Base-by-base conservation (phyloP, 1,140 invertebrate species). In the Tetraneura akinire region DNA sequence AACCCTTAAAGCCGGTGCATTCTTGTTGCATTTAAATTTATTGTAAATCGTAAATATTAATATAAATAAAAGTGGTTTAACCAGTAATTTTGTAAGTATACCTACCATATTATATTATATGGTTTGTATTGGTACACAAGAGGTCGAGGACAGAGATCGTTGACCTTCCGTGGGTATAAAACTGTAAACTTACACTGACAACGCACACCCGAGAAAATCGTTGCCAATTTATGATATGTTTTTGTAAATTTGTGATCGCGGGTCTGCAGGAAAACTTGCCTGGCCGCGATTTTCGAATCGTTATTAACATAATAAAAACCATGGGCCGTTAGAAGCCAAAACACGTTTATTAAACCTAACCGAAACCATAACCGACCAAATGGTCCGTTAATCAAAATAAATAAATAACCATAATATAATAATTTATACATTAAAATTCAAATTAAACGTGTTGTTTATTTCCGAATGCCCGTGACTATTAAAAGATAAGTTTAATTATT, bases 141-240 rank as follows among this genome's bases (percentile, higher is more conserved):
- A 49, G 66, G 66, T 70, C 68, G 68, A 71, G 68, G 68, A 71
- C 68, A n/a, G 14, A 51, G 68, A 51, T 51, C 68, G 68, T 71
- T 51, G 47, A 71, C 45, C 68, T 71, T 71, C 26, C 8, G 9
- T 11, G 68, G 47, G 16, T 49, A 29, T 70, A 49, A 49, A 23
- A n/a, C n/a, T n/a, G n/a, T n/a, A n/a, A n/a, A n/a, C 14, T 49
- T 26, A 70, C 37, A n/a, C 37, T 45, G n/a, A 70, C 66, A 49
- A 70, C 66, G 49, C 66, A 21, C 23, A 70, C 64, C 66, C 9
- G 42, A 68, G 21, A 68, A 68, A 68, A 68, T 21, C 66, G 13
- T 11, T 32, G 64, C 32, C 29, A 68, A n/a, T 45, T 45, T 45
- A 23, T 16, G 66, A 68, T 47, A 68, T 21, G 21, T 68, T 8